Evolutionary conservation across 1,140 invertebrate genomes (phyloP), one percentile per base, ranked within the genome.

Genomic region (Portunus trituberculatus): DNA sequence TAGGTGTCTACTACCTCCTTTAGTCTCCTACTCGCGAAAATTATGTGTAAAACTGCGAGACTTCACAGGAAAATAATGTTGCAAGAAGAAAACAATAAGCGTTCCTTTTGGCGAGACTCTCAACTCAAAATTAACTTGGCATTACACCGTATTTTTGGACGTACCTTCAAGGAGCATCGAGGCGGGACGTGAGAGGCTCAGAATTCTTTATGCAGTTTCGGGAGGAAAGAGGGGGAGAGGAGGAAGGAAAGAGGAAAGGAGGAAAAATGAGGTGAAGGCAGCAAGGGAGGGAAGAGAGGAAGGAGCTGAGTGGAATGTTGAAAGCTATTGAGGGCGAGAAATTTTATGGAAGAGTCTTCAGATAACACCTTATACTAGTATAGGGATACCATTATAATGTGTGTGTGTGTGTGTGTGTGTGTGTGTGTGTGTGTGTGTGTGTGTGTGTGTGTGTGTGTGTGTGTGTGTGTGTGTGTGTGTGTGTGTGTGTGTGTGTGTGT

Each of bases 271-370:
- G 67, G 16, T 25, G 25, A n/a, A n/a, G 16, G 25, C 16, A 76
- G n/a, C 0, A 1, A 76, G 67, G 25, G 67, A 76, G 67, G 52
- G 52, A 59, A 59, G 52, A 20, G 16, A 25, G 67, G 67, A 76
- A 76, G 67, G n/a, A n/a, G 67, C 25, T n/a, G 25, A 76, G 67
- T 76, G 67, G 67, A 76, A 76, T 76, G 67, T 76, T 25, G n/a
- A 76, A 76, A 76, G 67, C 67, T 76, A 76, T 76, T 76, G 67
- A 76, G 67, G 20, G 16, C 20, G 67, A 76, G 25, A 76, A 76
- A 76, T n/a, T 76, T 76, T 76, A 76, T 76, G 67, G 67, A 76
- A 76, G 67, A 76, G 67, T 76, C 67, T 76, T 76, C n/a, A n/a
- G 67, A 76, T 76, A 76, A 76, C 16, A 2, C 16, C 16, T 76